Conservation (phyloP, 2,888 invertebrate genomes). For the Microchrysa polita region DNA sequence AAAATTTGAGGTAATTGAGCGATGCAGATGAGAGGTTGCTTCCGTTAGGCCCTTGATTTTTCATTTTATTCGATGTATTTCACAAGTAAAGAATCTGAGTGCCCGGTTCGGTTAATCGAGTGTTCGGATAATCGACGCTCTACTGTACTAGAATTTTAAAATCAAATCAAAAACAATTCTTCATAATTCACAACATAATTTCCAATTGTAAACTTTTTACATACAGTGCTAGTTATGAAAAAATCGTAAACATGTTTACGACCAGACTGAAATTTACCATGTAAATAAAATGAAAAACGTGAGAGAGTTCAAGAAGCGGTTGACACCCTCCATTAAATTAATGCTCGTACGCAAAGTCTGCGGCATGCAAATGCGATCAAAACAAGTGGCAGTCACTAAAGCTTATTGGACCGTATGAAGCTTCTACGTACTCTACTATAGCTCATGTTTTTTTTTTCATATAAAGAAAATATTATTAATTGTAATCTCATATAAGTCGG, state of each 20-base stretch:
- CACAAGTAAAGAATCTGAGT: too few relatives aligned
- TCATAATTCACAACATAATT: not conserved
- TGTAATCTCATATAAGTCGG: not conserved
- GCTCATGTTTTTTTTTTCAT: conserved; percentile 6
- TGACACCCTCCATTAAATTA: not conserved
- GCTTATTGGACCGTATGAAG: conserved; percentile 24
- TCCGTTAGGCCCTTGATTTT: too few relatives aligned
- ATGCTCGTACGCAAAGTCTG: not conserved
- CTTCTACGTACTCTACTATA: not conserved
- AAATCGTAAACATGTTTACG: conserved; percentile 42
- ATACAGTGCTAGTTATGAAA: not conserved
- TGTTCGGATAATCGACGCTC: too few relatives aligned
- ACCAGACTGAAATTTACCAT: not conserved
- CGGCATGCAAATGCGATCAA: not conserved
- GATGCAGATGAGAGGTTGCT: too few relatives aligned
- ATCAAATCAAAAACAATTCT: too few relatives aligned
- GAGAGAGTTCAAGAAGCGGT: conserved; percentile 4
- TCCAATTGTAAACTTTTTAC: conserved; percentile 16
- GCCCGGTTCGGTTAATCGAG: too few relatives aligned
- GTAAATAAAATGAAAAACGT: conserved; percentile 9
- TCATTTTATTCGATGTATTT: too few relatives aligned
- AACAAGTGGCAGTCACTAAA: conserved; percentile 20
- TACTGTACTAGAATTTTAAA: too few relatives aligned
- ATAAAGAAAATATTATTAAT: not conserved
- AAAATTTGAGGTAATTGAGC: too few relatives aligned